A percentile compares a stretch with the other conserved stretches of the same genome.
Evolutionary conservation across 2,797 vertebrate species (phyloP).

Genomic region (Hyperoplus lanceolatus): DNA sequence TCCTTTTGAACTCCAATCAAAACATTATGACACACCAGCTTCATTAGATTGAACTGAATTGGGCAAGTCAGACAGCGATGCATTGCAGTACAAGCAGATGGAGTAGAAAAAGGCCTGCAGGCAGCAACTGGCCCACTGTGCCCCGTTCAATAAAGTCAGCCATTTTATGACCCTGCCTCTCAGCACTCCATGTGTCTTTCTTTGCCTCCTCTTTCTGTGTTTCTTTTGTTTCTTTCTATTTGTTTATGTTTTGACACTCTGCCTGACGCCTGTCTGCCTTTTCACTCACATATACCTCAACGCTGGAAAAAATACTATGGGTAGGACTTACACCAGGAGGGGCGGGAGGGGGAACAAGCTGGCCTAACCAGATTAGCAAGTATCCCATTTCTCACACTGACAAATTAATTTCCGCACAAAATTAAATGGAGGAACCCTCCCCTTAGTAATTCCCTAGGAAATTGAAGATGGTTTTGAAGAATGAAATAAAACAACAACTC

Average conservation of each 20-base stretch:
- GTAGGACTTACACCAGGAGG: constrained; percentile 1
- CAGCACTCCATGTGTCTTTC: constrained; percentile 53
- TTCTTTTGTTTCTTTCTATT: constrained; percentile 31
- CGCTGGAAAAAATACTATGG: background rate
- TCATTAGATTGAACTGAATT: background rate
- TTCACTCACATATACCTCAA: constrained; percentile 3
- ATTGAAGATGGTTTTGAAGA: constrained; percentile 69
- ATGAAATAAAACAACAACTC: constrained; percentile 70
- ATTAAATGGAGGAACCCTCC: constrained; percentile 73
- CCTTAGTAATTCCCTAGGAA: constrained; percentile 74
- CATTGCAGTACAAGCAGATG: constrained; percentile 34
- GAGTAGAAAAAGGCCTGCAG: constrained; percentile 56
- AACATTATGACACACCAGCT: constrained; percentile 11
- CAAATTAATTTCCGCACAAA: constrained; percentile 79
- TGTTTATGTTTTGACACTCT: constrained; percentile 24
- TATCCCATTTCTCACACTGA: constrained; percentile 74
- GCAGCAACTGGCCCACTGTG: constrained; percentile 59
- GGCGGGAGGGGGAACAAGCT: constrained; percentile 9
- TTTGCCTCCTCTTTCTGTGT: constrained; percentile 21
- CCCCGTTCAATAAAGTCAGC: constrained; percentile 72
- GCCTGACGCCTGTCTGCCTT: constrained; percentile 19
- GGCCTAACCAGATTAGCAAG: constrained; percentile 71
- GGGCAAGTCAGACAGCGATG: constrained; percentile 14
- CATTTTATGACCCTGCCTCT: constrained; percentile 70
- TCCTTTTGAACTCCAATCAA: background rate